Percentiles rank a stretch among this genome's conserved stretches.
phyloP scores from a whole-genome alignment of 2,113 vertebrate species.

The Anas platyrhynchos region DNA sequence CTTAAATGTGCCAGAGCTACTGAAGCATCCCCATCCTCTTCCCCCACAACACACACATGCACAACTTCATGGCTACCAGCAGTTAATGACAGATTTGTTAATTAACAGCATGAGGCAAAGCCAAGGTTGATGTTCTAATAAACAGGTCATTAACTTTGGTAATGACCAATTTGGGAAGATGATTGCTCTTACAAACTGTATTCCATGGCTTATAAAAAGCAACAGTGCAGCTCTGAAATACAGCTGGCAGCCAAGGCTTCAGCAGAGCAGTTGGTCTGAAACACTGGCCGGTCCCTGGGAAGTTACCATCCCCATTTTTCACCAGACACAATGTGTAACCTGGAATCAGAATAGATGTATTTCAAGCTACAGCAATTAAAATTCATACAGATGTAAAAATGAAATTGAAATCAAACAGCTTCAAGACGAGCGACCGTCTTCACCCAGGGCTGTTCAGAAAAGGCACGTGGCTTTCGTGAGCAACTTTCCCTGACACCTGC shows the following conservation, averaged over 20 bases:
- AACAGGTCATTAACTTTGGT: conserved; percentile 84
- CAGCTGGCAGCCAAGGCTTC: conserved; percentile 49
- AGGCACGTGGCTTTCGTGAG: background rate
- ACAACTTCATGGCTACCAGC: conserved; percentile 64
- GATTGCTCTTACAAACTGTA: conserved; percentile 79
- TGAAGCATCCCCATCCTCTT: conserved; percentile 20
- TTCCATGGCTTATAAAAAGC: conserved; percentile 69
- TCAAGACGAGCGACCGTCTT: background rate
- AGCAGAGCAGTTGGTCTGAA: conserved; percentile 56
- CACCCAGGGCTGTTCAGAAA: conserved; percentile 19
- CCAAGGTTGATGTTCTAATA: conserved; percentile 85
- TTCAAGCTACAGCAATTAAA: conserved; percentile 48
- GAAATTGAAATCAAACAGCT: background rate
- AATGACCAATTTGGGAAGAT: conserved; percentile 82
- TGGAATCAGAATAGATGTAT: conserved; percentile 6
- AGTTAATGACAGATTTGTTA: conserved; percentile 82
- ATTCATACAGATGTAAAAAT: conserved; percentile 17
- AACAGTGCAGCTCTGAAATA: conserved; percentile 65
- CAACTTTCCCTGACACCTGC: background rate
- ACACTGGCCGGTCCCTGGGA: background rate
- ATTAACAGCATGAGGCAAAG: conserved; percentile 81
- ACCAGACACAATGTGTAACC: background rate
- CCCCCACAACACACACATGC: background rate
- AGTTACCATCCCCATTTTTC: conserved; percentile 50
- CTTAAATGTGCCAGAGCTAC: conserved; percentile 55